Evolutionary conservation across 2,113 vertebrate genomes (phyloP).

Genomic region (Silurus glanis): DNA sequence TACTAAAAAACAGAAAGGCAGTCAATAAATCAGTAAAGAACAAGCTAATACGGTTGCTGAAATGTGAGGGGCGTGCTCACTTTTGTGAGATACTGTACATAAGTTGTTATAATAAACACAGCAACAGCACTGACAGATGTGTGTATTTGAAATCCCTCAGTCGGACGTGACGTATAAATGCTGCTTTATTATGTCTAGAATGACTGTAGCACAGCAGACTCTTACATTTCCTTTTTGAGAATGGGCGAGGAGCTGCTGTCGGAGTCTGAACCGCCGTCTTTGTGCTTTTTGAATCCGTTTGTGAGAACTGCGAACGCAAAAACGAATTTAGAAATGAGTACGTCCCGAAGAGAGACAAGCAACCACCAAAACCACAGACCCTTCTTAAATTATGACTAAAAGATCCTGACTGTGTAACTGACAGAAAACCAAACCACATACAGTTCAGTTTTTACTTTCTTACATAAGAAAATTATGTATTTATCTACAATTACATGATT

Average conservation of each 20-base stretch:
- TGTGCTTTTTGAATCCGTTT: slow-evolving; percentile 83
- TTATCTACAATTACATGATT: not conserved
- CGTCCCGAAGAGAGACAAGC: not conserved
- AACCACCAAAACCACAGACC: slow-evolving; percentile 18
- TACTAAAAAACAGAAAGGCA: slow-evolving; percentile 62
- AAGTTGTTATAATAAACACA: not conserved
- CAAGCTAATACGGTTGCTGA: too few relatives aligned
- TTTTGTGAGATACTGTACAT: too few relatives aligned
- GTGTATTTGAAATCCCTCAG: not conserved
- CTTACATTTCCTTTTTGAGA: slow-evolving; percentile 84
- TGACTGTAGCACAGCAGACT: not conserved
- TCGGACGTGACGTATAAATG: not conserved
- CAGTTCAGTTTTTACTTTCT: not conserved
- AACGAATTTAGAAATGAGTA: not conserved
- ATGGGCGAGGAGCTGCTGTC: slow-evolving; percentile 78
- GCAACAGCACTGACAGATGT: not conserved
- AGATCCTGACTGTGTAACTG: not conserved
- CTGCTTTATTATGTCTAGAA: not conserved
- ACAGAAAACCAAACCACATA: not conserved
- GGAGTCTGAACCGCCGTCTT: slow-evolving; percentile 79
- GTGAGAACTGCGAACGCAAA: slow-evolving; percentile 77
- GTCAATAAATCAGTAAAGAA: too few relatives aligned
- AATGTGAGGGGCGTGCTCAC: too few relatives aligned
- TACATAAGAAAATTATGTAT: too few relatives aligned
- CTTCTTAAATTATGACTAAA: not conserved